Evolutionary conservation across 2,113 vertebrate genomes (phyloP).

Genomic region (Burhinus oedicnemus): DNA sequence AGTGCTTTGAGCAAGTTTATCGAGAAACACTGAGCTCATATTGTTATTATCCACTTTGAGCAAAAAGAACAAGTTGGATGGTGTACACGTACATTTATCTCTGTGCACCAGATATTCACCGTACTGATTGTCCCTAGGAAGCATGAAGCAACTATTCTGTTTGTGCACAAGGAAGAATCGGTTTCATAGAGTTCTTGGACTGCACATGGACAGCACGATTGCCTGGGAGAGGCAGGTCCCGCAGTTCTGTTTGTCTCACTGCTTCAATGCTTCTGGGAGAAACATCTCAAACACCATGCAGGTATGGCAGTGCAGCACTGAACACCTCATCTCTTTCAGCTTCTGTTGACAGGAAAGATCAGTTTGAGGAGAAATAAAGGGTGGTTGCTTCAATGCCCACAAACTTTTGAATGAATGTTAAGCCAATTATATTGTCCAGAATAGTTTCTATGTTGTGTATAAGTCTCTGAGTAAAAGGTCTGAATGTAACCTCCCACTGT

Average conservation of each 20-base stretch:
- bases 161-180: background rate
- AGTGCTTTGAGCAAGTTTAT: background rate
- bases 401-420: background rate
- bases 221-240: background rate
- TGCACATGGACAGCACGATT: background rate
- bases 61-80: background rate
- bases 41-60: background rate
- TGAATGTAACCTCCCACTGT: background rate
- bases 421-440: background rate
- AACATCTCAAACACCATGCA: background rate
- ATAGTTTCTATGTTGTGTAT: background rate
- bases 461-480: background rate
- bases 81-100: background rate
- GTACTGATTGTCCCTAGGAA: background rate
- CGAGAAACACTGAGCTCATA: background rate
- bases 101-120: background rate
- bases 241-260: background rate
- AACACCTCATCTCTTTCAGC: background rate
- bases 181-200: background rate
- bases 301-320: background rate
- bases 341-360: background rate
- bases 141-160: background rate
- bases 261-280: background rate
- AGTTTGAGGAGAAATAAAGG: background rate
- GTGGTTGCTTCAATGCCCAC: background rate